A percentile compares a stretch with the other conserved stretches of the same genome.
These are phyloP conservation scores for Siniperca scherzeri DNA, from an alignment of 2,797 vertebrate species.

Conservation along the genomic window DNA sequence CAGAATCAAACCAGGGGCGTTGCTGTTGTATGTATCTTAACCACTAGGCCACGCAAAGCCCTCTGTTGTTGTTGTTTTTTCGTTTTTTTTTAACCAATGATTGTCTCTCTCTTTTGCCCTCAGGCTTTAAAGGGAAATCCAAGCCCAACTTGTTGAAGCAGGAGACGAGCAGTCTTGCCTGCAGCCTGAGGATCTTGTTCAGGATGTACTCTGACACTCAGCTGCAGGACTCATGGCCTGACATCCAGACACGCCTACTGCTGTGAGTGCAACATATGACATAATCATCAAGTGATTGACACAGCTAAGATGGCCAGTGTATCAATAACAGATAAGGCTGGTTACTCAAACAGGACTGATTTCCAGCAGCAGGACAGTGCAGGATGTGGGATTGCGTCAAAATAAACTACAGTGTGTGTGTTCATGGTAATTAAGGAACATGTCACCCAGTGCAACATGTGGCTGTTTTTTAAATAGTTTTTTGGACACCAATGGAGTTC, in stretches of 20 bases:
- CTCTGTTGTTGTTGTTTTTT: neutral
- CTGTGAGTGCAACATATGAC: conserved; percentile 84
- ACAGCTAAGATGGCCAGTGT: neutral
- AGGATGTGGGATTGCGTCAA: neutral
- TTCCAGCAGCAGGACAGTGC: neutral
- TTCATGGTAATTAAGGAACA: neutral
- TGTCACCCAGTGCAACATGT: neutral
- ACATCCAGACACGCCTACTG: conserved; percentile 93
- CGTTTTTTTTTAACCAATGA: neutral
- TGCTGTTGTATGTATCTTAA: neutral
- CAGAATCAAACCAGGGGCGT: neutral
- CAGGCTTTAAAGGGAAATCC: conserved; percentile 99
- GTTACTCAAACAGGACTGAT: neutral
- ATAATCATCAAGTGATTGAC: neutral
- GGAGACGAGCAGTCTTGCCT: conserved; percentile 98
- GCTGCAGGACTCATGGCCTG: conserved; percentile 90
- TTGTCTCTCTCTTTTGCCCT: neutral
- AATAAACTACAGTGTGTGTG: neutral
- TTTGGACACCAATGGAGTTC: neutral
- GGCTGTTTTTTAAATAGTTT: neutral
- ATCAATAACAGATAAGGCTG: too few relatives aligned
- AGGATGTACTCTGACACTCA: conserved; percentile 93
- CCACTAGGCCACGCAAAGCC: neutral
- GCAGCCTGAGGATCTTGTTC: conserved; percentile 96
- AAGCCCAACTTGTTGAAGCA: conserved; percentile 98